Conservation (phyloP, 2,888 invertebrate species). For the Drosophila cracens region DNA sequence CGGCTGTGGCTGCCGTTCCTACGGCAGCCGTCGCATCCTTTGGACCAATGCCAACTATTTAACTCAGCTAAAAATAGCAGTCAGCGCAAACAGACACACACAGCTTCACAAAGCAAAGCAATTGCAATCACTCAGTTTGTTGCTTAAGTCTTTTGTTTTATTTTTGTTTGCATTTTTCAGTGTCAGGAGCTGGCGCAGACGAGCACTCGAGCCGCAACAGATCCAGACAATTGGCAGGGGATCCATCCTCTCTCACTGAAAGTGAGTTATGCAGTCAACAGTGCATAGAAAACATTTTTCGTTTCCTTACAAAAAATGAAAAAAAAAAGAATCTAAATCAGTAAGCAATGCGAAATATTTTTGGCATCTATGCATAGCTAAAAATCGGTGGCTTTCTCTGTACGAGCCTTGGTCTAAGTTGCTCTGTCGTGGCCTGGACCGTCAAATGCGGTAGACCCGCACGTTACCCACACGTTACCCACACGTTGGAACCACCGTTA, state of each 20-base stretch:
- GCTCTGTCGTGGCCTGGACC: conserved; percentile 10
- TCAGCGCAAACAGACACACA: conserved; percentile 19
- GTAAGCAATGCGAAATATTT: conserved; percentile 54
- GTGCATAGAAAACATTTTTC: conserved; percentile 73
- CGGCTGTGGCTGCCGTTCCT: conserved; percentile 9
- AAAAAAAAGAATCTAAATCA: conserved; percentile 36
- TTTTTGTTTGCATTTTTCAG: conserved; percentile 80
- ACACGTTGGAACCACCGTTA: conserved; percentile 50
- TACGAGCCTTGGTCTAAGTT: neutral
- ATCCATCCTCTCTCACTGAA: conserved; percentile 49
- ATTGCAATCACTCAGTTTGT: conserved; percentile 80
- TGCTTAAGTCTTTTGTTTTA: conserved; percentile 80
- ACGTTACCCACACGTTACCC: conserved; percentile 11
- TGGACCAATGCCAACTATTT: conserved; percentile 79
- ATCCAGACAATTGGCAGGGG: conserved; percentile 63
- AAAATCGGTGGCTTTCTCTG: conserved; percentile 34
- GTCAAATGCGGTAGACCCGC: conserved; percentile 72
- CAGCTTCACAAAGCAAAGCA: conserved; percentile 59
- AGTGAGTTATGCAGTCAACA: conserved; percentile 78
- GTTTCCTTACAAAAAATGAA: conserved; percentile 26
- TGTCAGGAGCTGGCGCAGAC: conserved; percentile 57
- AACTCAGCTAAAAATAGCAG: conserved; percentile 72
- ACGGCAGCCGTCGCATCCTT: conserved; percentile 60
- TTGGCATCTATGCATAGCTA: conserved; percentile 27
- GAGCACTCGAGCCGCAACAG: conserved; percentile 10